A percentile compares a stretch with the other conserved stretches of the same genome.
phyloP scores from a whole-genome alignment of 1,140 invertebrate species.

The Drosophila tsacasi region DNA sequence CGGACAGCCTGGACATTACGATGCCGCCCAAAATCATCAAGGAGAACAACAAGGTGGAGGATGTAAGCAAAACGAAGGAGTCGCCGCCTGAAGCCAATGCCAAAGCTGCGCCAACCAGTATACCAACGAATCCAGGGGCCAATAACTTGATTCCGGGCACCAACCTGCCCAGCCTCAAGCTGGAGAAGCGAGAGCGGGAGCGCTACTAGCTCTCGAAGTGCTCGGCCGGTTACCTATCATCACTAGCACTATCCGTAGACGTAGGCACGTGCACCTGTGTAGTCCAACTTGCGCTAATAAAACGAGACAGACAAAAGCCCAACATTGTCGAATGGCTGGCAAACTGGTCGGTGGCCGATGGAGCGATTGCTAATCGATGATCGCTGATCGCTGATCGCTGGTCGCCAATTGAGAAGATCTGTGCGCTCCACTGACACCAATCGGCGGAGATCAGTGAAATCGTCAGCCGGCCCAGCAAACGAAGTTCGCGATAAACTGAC shows the following conservation, averaged over 20 bases:
- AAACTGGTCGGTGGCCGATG: conserved; percentile 42
- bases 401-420: conserved; percentile 43
- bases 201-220: conserved; percentile 44
- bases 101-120: background rate
- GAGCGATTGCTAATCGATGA: conserved; percentile 56
- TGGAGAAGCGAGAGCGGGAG: conserved; percentile 20
- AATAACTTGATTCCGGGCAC: conserved; percentile 34
- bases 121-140: conserved; percentile 3
- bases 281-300: conserved; percentile 62
- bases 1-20: conserved; percentile 77
- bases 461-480: conserved; percentile 3
- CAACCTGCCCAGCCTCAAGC: conserved; percentile 11
- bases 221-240: conserved; percentile 4
- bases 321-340: conserved; percentile 3
- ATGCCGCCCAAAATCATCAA: conserved; percentile 70
- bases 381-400: conserved; percentile 54
- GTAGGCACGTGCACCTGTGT: conserved; percentile 55
- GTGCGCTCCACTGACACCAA: conserved; percentile 53
- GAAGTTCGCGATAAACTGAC: conserved; percentile 7
- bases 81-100: conserved; percentile 41
- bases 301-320: conserved; percentile 16
- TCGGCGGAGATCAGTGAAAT: conserved; percentile 34
- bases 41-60: conserved; percentile 68
- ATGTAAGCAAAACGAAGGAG: conserved; percentile 2
- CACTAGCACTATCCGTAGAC: conserved; percentile 30